Evolutionary conservation across 2,888 invertebrate species (phyloP), one percentile per base, ranked within the genome.

Genomic region (Hirtodrosophila cameraria): DNA sequence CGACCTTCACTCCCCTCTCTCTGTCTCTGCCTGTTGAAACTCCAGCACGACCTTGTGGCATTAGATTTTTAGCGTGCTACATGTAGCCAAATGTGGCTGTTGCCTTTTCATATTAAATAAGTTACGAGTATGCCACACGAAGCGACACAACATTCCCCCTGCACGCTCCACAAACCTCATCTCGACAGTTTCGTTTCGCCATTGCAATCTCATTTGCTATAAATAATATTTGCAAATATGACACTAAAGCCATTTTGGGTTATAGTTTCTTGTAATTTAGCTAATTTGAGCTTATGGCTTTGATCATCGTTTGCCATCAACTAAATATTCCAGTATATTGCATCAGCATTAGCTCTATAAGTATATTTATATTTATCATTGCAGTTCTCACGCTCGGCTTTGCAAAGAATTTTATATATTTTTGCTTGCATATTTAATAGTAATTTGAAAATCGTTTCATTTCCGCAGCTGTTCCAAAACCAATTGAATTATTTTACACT

Each of bases 171-270:
- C 7, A 6, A 2, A 49, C 1, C 12, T 8, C 5, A n/a, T 6
- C 5, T n/a, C n/a, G n/a, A n/a, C n/a, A n/a, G n/a, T n/a, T n/a
- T n/a, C n/a, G n/a, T n/a, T n/a, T n/a, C n/a, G n/a, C 12, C 8
- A 31, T 18, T 23, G 35, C 42, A 38, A 35, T 23, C 23, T 58
- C 57, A 70, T 63, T 62, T 54, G 45, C 62, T 39, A 63, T 65
- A 71, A 76, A 76, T 63, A 54, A 54, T 53, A 74, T 39, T 82
- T 63, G 53, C 63, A 18, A 57, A 69, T 52, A 36, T 27, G 54
- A 57, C 36, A 41, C 28, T 46, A 11, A 7, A 46, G 9, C 35
- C 61, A 71, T 58, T 57, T 52, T 43, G 25, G 48, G 12, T 42
- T 36, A 15, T 7, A 48, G 41, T 60, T 57, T 52, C 28, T 38